Percentiles rank a stretch among this genome's conserved stretches.
Conservation (phyloP, 23 tunicate species). For the Halocynthia aurantium region DNA sequence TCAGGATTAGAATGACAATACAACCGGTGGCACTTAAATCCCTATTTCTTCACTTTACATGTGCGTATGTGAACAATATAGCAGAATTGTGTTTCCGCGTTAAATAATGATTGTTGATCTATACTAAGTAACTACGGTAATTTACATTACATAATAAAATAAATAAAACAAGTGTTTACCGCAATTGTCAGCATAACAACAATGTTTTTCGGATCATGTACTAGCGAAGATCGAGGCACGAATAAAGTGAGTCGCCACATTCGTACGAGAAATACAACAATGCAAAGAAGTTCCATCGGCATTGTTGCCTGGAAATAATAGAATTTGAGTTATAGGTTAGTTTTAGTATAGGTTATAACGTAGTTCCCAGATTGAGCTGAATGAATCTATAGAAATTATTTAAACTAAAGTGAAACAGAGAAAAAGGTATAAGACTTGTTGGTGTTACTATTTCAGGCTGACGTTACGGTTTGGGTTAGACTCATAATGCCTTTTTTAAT, state of each 20-base stretch:
- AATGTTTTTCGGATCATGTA: conserved; percentile 88
- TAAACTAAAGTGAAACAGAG: too few species aligned
- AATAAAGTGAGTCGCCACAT: conserved; percentile 54
- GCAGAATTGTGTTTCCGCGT: too few species aligned
- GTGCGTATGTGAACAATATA: too few species aligned
- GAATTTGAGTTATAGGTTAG: background rate
- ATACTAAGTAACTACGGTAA: too few species aligned
- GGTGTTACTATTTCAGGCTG: background rate
- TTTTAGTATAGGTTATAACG: too few species aligned
- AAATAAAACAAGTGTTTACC: conserved; percentile 34
- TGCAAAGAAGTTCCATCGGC: conserved; percentile 61
- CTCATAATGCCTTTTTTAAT: too few species aligned
- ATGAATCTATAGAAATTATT: too few species aligned
- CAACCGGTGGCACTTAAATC: background rate
- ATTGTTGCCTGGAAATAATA: conserved; percentile 57
- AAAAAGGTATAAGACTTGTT: background rate
- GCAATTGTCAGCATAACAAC: conserved; percentile 60
- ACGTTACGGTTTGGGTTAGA: too few species aligned
- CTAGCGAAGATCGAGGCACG: conserved; percentile 55
- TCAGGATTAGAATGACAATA: background rate
- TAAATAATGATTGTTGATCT: too few species aligned
- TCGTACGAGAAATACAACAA: conserved; percentile 62
- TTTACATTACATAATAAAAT: background rate
- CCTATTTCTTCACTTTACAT: background rate
- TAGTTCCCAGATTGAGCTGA: too few species aligned